Conservation (phyloP, 2,797 vertebrate species). For the Leontopithecus rosalia region DNA sequence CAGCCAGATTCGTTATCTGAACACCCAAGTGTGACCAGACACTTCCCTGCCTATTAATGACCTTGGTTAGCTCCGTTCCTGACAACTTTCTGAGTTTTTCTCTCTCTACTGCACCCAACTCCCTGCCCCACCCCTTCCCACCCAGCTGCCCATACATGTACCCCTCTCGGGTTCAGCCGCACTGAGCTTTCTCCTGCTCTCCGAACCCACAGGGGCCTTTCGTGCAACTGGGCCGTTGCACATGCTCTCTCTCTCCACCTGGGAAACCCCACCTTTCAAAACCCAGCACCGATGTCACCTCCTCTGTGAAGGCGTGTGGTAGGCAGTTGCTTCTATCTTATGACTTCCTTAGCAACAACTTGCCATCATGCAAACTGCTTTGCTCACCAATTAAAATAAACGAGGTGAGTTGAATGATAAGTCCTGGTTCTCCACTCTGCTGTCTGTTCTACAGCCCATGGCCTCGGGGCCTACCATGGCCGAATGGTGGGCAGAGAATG, state of each 20-base stretch:
- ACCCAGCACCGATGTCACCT: neutral
- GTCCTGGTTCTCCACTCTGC: neutral
- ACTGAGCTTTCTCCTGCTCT: neutral
- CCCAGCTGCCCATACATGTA: accelerated
- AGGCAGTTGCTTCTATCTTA: neutral
- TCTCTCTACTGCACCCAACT: neutral
- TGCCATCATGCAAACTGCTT: neutral
- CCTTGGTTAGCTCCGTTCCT: too few relatives aligned
- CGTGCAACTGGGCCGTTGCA: neutral
- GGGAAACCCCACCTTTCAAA: neutral
- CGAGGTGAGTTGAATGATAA: neutral
- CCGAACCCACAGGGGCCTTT: neutral
- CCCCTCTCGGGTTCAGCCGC: neutral
- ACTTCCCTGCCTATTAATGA: neutral
- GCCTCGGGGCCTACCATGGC: neutral
- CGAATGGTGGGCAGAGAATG: neutral
- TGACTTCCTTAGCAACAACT: neutral
- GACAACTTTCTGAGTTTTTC: neutral
- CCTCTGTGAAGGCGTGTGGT: neutral
- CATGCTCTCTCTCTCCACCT: too few relatives aligned
- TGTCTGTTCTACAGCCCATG: neutral
- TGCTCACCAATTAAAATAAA: neutral
- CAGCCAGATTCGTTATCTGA: neutral
- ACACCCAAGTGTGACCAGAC: neutral
- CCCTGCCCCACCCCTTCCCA: too few relatives aligned